Base-by-base conservation (phyloP, 1,140 invertebrate genomes). In the Trissolcus basalis region DNA sequence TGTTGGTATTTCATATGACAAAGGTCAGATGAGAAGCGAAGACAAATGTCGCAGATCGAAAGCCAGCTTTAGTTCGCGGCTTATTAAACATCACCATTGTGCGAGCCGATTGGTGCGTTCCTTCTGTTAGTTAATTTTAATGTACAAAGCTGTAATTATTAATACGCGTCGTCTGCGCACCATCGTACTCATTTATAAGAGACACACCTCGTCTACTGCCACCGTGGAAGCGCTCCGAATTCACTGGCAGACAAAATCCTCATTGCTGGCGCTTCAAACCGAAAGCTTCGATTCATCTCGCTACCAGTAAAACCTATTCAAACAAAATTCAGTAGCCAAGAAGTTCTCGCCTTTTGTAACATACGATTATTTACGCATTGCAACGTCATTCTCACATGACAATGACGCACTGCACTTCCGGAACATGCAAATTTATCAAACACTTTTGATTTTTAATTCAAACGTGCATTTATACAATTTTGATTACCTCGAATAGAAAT, bases 61-160 rank as follows among this genome's bases (percentile, higher is more conserved):
- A 79, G 74, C 69, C 56, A 54, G 67, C 75, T 79, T 77, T 77
- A 69, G 59, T 81, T 79, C 74, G 69, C 50, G 64, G 65, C 71
- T 80, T 80, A 77, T 79, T 80, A 78, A 79, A 65, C 69, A 48
- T 71, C 63, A 70, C 65, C 48, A 68, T 72, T 81, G 72, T 71
- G 45, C 47, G 47, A 53, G 59, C 51, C 59, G 60, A 78, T 73
- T 64, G 47, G 59, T 53, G 58, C 63, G 45, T 71, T 53, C 47
- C 70, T 50, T 74, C 77, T 64, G 77, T 64, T 77, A 79, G 80
- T 85, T 85, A 86, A 86, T 86, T 86, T 77, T 79, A 82, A 86
- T 78, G 83, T 77, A 76, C 83, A 87, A 85, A 85, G 85, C 83
- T 84, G 84, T 86, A 88, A 88, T 87, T 88, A 88, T 87, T 88